A percentile compares a stretch with the other conserved stretches of the same genome.
phyloP scores from a whole-genome alignment of 2,113 vertebrate species.

The Periophthalmodon schlosseri region DNA sequence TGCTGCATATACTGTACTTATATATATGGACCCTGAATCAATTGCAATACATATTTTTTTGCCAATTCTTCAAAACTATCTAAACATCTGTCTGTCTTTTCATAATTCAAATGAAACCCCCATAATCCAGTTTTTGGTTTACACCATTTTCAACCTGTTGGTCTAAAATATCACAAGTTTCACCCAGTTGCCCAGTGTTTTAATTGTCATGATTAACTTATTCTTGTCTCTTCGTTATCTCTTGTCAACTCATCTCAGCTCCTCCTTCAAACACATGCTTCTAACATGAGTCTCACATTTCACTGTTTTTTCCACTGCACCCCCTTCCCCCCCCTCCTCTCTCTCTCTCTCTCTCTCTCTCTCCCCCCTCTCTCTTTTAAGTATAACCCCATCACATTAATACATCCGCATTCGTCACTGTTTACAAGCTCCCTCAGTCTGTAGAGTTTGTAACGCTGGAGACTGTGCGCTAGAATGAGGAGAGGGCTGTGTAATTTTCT shows the following conservation, averaged over 20 bases:
- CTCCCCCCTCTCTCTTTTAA: slow-evolving; percentile 7
- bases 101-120: no score
- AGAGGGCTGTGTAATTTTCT: slow-evolving; percentile 21
- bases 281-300: slow-evolving; percentile 55
- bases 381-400: slow-evolving; percentile 20
- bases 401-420: slow-evolving; percentile 53
- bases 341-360: not conserved
- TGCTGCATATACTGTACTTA: no score
- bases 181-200: no score
- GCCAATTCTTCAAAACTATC: no score
- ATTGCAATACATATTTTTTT: no score
- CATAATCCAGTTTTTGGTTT: no score
- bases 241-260: slow-evolving; percentile 47
- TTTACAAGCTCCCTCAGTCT: slow-evolving; percentile 37
- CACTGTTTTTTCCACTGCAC: slow-evolving; percentile 17
- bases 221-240: not conserved
- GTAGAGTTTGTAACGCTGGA: slow-evolving; percentile 1
- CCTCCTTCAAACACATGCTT: slow-evolving; percentile 46
- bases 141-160: not conserved
- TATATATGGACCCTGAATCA: no score
- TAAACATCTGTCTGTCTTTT: no score
- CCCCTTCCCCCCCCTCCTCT: not conserved
- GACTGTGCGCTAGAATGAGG: slow-evolving; percentile 38
- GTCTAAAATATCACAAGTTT: not conserved
- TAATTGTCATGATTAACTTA: not conserved